These are phyloP conservation scores for Stomatorhinus ivindoensis DNA, from an alignment of 2,113 vertebrate genomes.

Conservation along the genomic window DNA sequence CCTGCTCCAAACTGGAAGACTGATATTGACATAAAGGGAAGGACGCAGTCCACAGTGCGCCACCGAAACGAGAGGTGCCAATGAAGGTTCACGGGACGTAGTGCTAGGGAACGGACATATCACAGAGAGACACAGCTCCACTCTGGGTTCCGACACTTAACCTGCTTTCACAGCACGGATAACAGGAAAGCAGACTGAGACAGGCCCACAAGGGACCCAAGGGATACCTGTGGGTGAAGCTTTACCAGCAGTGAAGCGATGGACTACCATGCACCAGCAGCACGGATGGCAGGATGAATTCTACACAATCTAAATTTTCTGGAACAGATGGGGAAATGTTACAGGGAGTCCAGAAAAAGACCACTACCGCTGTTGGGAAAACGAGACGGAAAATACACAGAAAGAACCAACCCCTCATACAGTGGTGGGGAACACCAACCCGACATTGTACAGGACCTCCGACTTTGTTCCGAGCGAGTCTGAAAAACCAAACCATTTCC, in stretches of 20 bases:
- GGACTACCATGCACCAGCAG: not conserved
- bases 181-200: not conserved
- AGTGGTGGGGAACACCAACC: not conserved
- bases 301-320: not conserved
- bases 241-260: not conserved
- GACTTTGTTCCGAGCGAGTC: not conserved
- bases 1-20: conserved; percentile 11
- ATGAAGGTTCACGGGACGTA: conserved; percentile 1
- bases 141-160: not conserved
- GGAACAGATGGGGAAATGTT: not conserved
- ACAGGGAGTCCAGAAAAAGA: not conserved
- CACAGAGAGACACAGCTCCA: not conserved
- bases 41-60: not conserved
- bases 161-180: not conserved
- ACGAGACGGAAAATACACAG: not conserved
- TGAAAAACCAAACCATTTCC: not conserved
- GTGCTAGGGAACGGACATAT: not conserved
- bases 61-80: not conserved
- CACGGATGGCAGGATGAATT: not conserved
- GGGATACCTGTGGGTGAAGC: not conserved
- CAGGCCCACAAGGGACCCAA: not conserved
- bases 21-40: conserved; percentile 4
- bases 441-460: not conserved
- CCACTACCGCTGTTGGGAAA: not conserved
- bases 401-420: not conserved